Base-by-base conservation (phyloP, 2,797 vertebrate genomes). In the Catamblyrhynchus diadema region DNA sequence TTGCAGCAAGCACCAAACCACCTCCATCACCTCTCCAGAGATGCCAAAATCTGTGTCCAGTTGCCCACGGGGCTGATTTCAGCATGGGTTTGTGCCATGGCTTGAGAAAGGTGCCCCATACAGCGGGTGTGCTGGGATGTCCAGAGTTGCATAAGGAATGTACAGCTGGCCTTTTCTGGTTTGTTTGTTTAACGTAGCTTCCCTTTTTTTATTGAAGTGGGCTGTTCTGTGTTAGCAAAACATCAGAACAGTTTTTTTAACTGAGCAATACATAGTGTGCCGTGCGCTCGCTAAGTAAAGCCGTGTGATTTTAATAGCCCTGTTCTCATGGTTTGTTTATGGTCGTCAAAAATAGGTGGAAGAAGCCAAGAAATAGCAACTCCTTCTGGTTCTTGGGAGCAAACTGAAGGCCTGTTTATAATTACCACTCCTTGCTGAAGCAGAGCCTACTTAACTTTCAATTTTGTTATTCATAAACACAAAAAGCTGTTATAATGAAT, bases 401-500 rank as follows among this genome's bases (percentile, higher is more conserved):
- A 57, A 61, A 70, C 25, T 15, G 53, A 59, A 16, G 69, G 39
- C 41, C 12, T 61, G 19, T 75, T 90, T 81, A 11, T 60, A 42
- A n/a, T 39, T 6, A 4, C n/a, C 23, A 6, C 19, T 39, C 65
- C 50, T 56, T 72, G 45, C 62, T 33, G 32, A 35, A 47, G 88
- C 72, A 56, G 25, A 8, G n/a, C 45, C 41, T n/a, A 0, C 6
- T 62, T 35, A 39, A 45, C 37, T n/a, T n/a, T 11, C 17, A 3
- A 1, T 37, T 64, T 66, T n/a, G 23, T 48, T 59, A 21, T 3
- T 20, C 41, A 10, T 37, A 4, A 69, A 66, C 9, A 45, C 17
- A 25, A 66, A n/a, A 25, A 71, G 18, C 15, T 1, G 0, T 1
- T 6, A 2, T 2, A 18, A 7, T 30, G 21, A 37, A 6, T 7